Evolutionary conservation across 1,140 invertebrate genomes (phyloP), one percentile per base, ranked within the genome.

Genomic region (Glossosoma conforme): DNA sequence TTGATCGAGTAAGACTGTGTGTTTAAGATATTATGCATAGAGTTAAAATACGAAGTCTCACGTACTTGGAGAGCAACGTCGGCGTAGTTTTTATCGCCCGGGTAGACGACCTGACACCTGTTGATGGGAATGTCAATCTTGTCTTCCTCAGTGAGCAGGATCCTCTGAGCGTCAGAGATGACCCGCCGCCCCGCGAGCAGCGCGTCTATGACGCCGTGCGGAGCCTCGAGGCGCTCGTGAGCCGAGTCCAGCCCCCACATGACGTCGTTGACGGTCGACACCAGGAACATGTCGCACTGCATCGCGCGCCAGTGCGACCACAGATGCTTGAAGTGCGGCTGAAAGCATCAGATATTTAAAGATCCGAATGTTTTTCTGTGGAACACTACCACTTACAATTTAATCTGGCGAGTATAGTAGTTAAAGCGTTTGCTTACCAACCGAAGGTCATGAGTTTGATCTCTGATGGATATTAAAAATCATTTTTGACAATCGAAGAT

Each of bases 291-390:
- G 41, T 80, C 73, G 52, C 83, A 76, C 60, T 85, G 82, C 56
- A 84, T 69, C 11, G 69, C 64, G 6, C 76, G 68, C 84, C 84
- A 86, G 4, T 77, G 71, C 28, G 77, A 62, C 56, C 80, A 77
- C 2, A 86, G 56, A 50, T 78, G 74, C 20, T 74, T 70, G 60
- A 85, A 85, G 25, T 80, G 68, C 1, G 83, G 82, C 83, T 85
- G 60, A 11, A 65, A 65, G 52, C n/a, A 44, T 37, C 38, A 28
- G 3, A 47, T 33, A 14, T 19, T 28, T 28, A 28, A 28, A 6
- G n/a, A n/a, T n/a, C n/a, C n/a, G n/a, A n/a, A n/a, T n/a, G n/a
- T n/a, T n/a, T n/a, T n/a, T n/a, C n/a, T n/a, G n/a, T n/a, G n/a
- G n/a, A n/a, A n/a, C n/a, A n/a, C n/a, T n/a, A n/a, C n/a, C n/a